These are phyloP conservation scores for Gonioctena quinquepunctata DNA, from an alignment of 1,140 invertebrate genomes.

Conservation along the genomic window DNA sequence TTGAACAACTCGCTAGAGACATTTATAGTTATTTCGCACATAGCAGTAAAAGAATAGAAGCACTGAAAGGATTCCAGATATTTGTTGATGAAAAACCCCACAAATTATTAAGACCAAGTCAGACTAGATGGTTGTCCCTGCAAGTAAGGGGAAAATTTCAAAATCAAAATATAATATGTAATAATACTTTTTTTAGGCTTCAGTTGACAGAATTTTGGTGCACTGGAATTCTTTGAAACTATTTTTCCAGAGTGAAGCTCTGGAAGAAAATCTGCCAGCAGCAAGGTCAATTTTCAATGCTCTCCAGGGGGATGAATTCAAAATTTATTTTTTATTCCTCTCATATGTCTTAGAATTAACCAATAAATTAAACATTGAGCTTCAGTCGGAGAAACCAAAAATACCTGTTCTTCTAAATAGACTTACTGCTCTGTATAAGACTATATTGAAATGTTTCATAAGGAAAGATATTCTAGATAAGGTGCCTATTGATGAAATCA, in stretches of 20 bases:
- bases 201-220: neutral
- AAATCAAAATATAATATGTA: no score
- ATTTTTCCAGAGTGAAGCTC: neutral
- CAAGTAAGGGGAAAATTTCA: no score
- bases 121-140: conserved; percentile 17
- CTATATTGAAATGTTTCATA: neutral
- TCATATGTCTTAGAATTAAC: neutral
- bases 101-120: neutral
- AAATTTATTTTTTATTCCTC: neutral
- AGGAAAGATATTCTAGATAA: neutral
- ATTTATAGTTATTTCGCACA: conserved; percentile 10
- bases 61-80: conserved; percentile 7
- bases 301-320: neutral
- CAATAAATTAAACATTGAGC: neutral
- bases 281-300: neutral
- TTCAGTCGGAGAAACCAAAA: neutral
- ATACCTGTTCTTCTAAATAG: neutral
- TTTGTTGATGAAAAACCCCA: conserved; percentile 5
- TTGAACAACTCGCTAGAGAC: conserved; percentile 5
- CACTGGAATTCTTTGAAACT: neutral
- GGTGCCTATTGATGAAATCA: neutral
- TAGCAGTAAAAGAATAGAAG: neutral
- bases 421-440: neutral
- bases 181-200: neutral
- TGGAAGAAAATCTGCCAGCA: neutral